Conservation (phyloP, 2,888 invertebrate genomes). For the Cephus runcator region DNA sequence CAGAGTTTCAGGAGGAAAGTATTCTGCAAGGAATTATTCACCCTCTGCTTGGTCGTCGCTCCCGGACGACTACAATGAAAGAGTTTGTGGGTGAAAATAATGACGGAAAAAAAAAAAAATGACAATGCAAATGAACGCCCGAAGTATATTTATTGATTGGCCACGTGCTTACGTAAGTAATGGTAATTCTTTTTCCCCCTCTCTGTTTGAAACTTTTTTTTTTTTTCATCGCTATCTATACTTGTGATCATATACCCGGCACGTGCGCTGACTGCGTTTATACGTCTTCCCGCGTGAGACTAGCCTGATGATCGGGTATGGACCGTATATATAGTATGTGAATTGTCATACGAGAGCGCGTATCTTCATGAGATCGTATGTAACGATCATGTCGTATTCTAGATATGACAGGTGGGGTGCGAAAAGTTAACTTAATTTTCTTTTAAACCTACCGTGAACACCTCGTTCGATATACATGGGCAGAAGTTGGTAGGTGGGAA, state of each 20-base stretch:
- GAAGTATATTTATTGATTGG: too few relatives aligned
- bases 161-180: constrained; percentile 7
- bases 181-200: constrained; percentile 18
- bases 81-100: too few relatives aligned
- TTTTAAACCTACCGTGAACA: constrained; percentile 22
- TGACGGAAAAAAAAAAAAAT: too few relatives aligned
- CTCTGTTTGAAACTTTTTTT: constrained; percentile 9
- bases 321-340: too few relatives aligned
- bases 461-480: neutral
- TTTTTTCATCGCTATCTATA: constrained; percentile 6
- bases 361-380: constrained; percentile 37
- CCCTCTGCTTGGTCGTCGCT: too few relatives aligned
- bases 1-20: too few relatives aligned
- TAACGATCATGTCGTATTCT: constrained; percentile 49
- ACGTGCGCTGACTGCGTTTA: neutral
- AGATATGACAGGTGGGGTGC: constrained; percentile 46
- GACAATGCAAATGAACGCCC: too few relatives aligned
- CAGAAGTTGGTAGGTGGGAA: neutral
- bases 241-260: too few relatives aligned
- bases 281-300: too few relatives aligned
- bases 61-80: too few relatives aligned
- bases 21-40: too few relatives aligned
- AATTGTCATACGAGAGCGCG: constrained; percentile 20
- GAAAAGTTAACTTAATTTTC: constrained; percentile 43
- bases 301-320: too few relatives aligned